phyloP scores from a whole-genome alignment of 1,140 invertebrate genomes.

The Habropoda laboriosa region DNA sequence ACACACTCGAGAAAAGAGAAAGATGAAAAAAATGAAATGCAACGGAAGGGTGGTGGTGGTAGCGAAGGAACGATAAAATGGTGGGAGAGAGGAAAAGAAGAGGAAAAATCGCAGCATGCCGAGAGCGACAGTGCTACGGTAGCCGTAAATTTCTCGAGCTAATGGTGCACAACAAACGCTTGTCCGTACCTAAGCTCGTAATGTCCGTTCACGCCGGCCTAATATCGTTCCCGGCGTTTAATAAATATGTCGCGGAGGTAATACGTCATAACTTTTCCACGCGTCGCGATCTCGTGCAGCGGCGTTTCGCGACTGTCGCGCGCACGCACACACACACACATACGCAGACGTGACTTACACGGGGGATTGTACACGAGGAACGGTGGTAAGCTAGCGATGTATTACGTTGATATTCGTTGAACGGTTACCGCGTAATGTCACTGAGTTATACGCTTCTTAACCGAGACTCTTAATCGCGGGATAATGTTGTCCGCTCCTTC shows the following conservation, averaged over 20 bases:
- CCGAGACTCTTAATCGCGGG: conserved; percentile 71
- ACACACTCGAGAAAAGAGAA: not conserved
- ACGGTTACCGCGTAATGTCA: conserved; percentile 53
- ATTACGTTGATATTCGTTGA: conserved; percentile 43
- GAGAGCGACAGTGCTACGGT: conserved; percentile 51
- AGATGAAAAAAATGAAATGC: not conserved
- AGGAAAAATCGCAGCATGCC: conserved; percentile 44
- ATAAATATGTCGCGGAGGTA: conserved; percentile 72
- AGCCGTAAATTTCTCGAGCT: conserved; percentile 70
- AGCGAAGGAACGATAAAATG: not conserved
- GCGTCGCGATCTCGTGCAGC: conserved; percentile 29
- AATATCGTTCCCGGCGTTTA: conserved; percentile 71
- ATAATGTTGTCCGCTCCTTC: conserved; percentile 58
- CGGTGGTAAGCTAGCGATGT: conserved; percentile 7
- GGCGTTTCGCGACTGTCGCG: not conserved
- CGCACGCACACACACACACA: not conserved
- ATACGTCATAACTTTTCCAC: conserved; percentile 70
- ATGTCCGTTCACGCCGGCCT: conserved; percentile 72
- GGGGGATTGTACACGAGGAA: not conserved
- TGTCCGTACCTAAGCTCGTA: conserved; percentile 67
- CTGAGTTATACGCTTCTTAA: conserved; percentile 67
- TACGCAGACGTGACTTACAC: not conserved
- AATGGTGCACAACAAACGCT: conserved; percentile 72
- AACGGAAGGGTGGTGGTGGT: not conserved
- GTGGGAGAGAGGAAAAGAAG: conserved; percentile 8